These are phyloP conservation scores for Rhizomys pruinosus DNA, from an alignment of 2,113 vertebrate genomes.

Conservation along the genomic window DNA sequence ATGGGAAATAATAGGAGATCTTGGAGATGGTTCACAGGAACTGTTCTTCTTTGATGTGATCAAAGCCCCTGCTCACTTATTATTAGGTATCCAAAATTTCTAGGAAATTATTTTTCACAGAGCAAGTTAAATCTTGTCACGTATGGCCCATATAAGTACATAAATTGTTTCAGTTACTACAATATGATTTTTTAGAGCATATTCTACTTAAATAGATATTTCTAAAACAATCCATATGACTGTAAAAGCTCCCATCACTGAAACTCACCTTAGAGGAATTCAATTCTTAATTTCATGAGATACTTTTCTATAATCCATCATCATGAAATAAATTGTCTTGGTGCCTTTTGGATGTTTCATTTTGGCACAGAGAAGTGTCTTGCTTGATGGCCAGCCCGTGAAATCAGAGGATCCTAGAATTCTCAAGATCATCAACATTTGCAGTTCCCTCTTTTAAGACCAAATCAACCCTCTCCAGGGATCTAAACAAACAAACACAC, in stretches of 20 bases:
- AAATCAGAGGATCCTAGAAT: conserved; percentile 73
- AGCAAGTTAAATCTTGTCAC: not conserved
- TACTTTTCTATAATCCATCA: not conserved
- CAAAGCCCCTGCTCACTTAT: not conserved
- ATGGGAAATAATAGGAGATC: not conserved
- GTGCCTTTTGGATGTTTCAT: conserved; percentile 44
- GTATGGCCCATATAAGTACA: not conserved
- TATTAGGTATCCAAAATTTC: conserved; percentile 14
- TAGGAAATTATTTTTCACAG: not conserved
- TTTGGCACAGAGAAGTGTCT: conserved; percentile 51
- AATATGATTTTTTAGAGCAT: not conserved
- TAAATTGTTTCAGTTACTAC: not conserved
- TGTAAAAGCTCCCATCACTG: conserved; percentile 1
- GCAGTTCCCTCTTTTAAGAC: not conserved
- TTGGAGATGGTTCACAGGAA: too few relatives aligned
- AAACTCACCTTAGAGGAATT: conserved; percentile 18
- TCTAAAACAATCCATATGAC: not conserved
- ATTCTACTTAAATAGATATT: not conserved
- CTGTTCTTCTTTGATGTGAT: not conserved
- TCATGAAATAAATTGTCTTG: conserved; percentile 24
- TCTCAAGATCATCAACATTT: conserved; percentile 60
- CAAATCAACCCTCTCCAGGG: conserved; percentile 6
- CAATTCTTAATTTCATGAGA: not conserved
- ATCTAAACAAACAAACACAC: conserved; percentile 70
- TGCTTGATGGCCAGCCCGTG: conserved; percentile 63